Conservation (phyloP, 2,113 vertebrate genomes). For the Archilochus colubris region DNA sequence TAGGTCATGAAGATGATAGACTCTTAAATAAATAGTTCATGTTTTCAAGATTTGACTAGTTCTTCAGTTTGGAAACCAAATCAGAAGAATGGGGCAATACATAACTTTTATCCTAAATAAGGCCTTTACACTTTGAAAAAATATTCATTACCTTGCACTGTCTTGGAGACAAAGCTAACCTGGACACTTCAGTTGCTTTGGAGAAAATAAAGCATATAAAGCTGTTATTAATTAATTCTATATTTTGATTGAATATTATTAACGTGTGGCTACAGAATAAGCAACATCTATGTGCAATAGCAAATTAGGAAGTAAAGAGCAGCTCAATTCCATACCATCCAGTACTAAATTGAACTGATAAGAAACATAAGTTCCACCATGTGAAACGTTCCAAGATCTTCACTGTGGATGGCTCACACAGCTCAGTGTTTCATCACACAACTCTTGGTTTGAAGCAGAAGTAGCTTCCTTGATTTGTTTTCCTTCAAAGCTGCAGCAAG, state of each 20-base stretch:
- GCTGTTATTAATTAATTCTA: background rate
- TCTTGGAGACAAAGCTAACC: background rate
- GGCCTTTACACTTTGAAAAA: background rate
- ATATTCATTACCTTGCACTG: background rate
- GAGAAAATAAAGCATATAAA: background rate
- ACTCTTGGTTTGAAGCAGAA: background rate
- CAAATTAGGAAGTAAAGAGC: no score
- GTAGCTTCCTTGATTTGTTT: background rate
- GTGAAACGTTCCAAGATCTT: background rate
- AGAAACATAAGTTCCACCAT: background rate
- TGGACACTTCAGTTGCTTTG: background rate
- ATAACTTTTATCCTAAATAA: background rate
- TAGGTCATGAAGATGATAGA: no score
- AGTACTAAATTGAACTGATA: no score
- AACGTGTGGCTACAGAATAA: background rate
- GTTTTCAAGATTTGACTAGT: background rate
- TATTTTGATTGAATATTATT: background rate
- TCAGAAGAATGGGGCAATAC: background rate
- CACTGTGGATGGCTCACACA: background rate
- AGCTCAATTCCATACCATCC: no score
- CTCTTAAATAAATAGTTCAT: background rate
- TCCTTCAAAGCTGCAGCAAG: background rate
- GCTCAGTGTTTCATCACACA: background rate
- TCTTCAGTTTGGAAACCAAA: background rate
- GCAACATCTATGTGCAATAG: background rate